Base-by-base conservation (phyloP, 1,140 invertebrate species). In the Meloidogyne hapla region DNA sequence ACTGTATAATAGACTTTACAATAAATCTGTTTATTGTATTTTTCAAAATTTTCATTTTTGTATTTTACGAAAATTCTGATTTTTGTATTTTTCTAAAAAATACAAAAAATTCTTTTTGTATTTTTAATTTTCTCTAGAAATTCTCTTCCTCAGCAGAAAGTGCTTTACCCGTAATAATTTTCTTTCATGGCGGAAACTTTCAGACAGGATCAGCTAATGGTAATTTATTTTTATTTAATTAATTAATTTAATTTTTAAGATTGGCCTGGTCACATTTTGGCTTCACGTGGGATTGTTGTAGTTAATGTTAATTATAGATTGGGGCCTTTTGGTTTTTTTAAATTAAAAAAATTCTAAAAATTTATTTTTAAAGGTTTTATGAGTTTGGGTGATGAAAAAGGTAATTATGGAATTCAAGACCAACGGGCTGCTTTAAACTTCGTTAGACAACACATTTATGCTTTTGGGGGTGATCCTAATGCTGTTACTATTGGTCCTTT, bases 221-320 rank as follows among this genome's bases (percentile, higher is more conserved):
- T 33, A n/a, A n/a, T 33, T 33, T 33, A 33, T 33, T 33, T 33
- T 33, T 33, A 33, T 2, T 2, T 2, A 33, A 33, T 33, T 2
- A 33, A 33, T 33, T 33, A 6, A 33, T 33, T 33, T 33, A 2
- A 2, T 33, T 33, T 6, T 33, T 33, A 33, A 33, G 33, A 18
- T 70, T 83, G 13, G 85, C 85, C 9, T 23, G 68, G 74, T 80
- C 86, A 72, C 76, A 85, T 62, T 80, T 86, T 18, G 23, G 71
- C 71, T 23, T 95, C 94, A 88, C 94, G 95, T 78, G 91, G 94
- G 81, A 93, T 98, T 1, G 92, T 98, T 2, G 94, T 99, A 0
- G 95, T 99, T 0, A 94, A 95, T 0, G 91, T 99, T 69, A 99
- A 99, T 88, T 99, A 99, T 88, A 91, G 96, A 28, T 90, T 99